Evolutionary conservation across 1,140 invertebrate genomes (phyloP), one percentile per base, ranked within the genome.

Genomic region (Atta cephalotes): DNA sequence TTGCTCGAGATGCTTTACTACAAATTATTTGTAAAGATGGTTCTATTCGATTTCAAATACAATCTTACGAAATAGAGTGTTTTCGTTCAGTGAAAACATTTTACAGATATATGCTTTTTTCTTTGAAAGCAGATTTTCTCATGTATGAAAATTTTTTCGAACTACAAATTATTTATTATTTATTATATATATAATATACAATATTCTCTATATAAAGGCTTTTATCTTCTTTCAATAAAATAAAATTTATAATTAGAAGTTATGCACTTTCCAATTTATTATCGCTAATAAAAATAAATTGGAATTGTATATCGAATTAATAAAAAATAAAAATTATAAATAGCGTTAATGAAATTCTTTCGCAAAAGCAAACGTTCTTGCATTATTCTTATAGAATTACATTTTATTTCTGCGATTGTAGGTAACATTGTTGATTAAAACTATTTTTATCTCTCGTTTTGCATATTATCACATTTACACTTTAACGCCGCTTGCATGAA

Each of bases 401-500:
- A 12, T 3, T 84, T 84, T 84, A 62, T 31, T 31, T 51, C n/a
- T 84, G 4, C 39, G 14, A 76, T 84, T 76, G 28, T 6, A 65
- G 35, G 25, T 60, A 72, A 60, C 16, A 82, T 1, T 6, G 45
- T 62, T 62, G 49, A 82, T 74, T 82, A 74, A 74, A 84, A 62
- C 10, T 72, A 49, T 45, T 76, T 49, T 84, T 16, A 84, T 76
- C 28, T 51, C 21, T 4, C 9, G 9, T 76, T 76, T 84, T 51
- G 21, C 39, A 49, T 71, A 51, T 79, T 79, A 66, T 66, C 25
- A 51, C 62, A 12, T 84, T 84, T 82, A 74, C 68, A 60, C 35
- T 72, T 82, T 76, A 76, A 31, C n/a, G 14, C 25, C 53, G 18
- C 39, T 62, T n/a, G 12, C n/a, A 53, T 35, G 39, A 80, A 62